These are phyloP conservation scores for Bhutanitis thaidina DNA, from an alignment of 2,888 invertebrate species.

Conservation along the genomic window DNA sequence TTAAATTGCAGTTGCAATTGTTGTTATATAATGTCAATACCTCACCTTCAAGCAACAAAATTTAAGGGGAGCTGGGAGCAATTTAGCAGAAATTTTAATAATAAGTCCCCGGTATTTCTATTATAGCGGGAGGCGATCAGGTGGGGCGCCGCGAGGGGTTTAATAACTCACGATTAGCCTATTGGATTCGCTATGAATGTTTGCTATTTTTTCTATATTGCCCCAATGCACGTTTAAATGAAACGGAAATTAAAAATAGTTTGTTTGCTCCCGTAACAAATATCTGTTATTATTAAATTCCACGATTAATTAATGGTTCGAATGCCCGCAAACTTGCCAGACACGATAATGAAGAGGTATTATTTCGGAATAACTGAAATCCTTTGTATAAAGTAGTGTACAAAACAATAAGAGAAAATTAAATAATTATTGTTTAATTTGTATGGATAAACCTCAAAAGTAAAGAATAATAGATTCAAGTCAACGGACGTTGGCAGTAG, in stretches of 20 bases:
- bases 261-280: slow-evolving; percentile 37
- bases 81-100: slow-evolving; percentile 81
- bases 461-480: too few relatives aligned
- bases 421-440: too few relatives aligned
- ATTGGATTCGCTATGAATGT: slow-evolving; percentile 78
- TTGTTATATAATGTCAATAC: slow-evolving; percentile 37
- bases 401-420: not conserved
- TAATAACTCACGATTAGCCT: slow-evolving; percentile 79
- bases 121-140: slow-evolving; percentile 77
- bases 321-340: slow-evolving; percentile 26
- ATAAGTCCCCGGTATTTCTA: slow-evolving; percentile 80
- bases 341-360: slow-evolving; percentile 31
- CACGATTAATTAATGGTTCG: slow-evolving; percentile 28
- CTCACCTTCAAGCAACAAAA: slow-evolving; percentile 61
- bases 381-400: slow-evolving; percentile 1
- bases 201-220: slow-evolving; percentile 77
- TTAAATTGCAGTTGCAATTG: slow-evolving; percentile 19
- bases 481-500: too few relatives aligned
- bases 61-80: slow-evolving; percentile 71
- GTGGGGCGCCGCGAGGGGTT: slow-evolving; percentile 71
- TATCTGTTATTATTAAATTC: slow-evolving; percentile 35
- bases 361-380: slow-evolving; percentile 25
- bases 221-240: slow-evolving; percentile 53
- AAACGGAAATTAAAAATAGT: slow-evolving; percentile 62
- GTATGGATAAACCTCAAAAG: too few relatives aligned